phyloP scores from a whole-genome alignment of 2,888 invertebrate genomes.

The Coenonympha arcania region DNA sequence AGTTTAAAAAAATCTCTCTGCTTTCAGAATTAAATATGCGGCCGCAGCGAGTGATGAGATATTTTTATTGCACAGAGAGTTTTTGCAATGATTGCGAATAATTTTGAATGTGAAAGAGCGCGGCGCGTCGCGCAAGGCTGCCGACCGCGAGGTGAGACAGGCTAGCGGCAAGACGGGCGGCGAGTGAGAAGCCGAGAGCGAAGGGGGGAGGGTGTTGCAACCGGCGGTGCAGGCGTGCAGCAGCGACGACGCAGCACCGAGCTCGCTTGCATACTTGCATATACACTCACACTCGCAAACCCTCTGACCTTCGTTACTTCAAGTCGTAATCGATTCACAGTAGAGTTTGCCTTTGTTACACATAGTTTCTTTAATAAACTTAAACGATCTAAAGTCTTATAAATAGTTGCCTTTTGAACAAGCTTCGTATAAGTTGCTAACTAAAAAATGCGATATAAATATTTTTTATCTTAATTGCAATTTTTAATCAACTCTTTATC shows the following conservation, averaged over 20 bases:
- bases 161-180: conserved; percentile 73
- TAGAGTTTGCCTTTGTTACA: conserved; percentile 59
- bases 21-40: conserved; percentile 54
- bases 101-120: conserved; percentile 74
- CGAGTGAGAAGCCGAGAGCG: conserved; percentile 72
- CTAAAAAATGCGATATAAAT: neutral
- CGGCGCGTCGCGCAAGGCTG: conserved; percentile 75
- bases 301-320: conserved; percentile 69
- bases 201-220: conserved; percentile 75
- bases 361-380: conserved; percentile 43
- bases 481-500: conserved; percentile 19
- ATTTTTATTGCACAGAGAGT: conserved; percentile 73
- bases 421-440: neutral
- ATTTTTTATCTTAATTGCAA: neutral
- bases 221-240: conserved; percentile 74
- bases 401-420: neutral
- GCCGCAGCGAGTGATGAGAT: conserved; percentile 56
- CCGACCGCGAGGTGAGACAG: conserved; percentile 75
- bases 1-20: conserved; percentile 59
- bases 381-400: conserved; percentile 19
- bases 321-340: conserved; percentile 63
- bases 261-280: conserved; percentile 75
- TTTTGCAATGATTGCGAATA: conserved; percentile 74
- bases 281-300: conserved; percentile 68
- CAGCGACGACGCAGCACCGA: conserved; percentile 72